These are phyloP conservation scores for Norana najaformis DNA, from an alignment of 2,888 invertebrate species.

Conservation along the genomic window DNA sequence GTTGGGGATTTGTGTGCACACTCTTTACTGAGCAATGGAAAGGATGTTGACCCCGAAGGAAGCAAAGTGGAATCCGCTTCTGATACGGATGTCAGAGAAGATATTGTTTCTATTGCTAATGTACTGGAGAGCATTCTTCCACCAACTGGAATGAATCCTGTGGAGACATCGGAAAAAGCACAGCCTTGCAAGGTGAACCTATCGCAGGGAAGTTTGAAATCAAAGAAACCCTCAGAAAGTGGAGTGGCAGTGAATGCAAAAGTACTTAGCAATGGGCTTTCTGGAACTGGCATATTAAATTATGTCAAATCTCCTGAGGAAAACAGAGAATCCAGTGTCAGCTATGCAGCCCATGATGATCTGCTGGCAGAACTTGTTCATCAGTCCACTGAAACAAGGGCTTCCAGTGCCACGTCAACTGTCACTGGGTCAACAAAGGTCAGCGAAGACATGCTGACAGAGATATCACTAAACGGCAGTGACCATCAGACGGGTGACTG, in stretches of 20 bases:
- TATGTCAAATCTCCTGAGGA: neutral
- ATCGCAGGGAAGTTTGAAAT: neutral
- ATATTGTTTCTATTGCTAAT: neutral
- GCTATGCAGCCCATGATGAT: slow-evolving; percentile 1
- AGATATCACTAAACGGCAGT: slow-evolving; percentile 39
- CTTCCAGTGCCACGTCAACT: neutral
- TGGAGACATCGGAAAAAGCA: neutral
- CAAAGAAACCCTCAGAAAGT: neutral
- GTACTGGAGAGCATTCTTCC: neutral
- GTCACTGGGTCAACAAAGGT: slow-evolving; percentile 25
- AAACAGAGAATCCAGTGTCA: neutral
- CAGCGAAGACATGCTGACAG: slow-evolving; percentile 38
- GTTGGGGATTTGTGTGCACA: slow-evolving; percentile 45
- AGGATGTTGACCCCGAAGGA: neutral
- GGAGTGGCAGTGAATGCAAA: neutral
- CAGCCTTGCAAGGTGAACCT: neutral
- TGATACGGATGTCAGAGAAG: neutral
- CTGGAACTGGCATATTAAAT: neutral
- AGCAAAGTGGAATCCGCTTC: neutral
- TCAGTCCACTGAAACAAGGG: neutral
- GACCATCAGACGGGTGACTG: slow-evolving; percentile 22
- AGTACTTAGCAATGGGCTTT: neutral
- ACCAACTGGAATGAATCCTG: neutral
- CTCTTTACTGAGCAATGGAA: neutral
- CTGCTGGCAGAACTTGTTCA: slow-evolving; percentile 16